Evolutionary conservation across 2,888 invertebrate species (phyloP).

Genomic region (Diloba caeruleocephala): DNA sequence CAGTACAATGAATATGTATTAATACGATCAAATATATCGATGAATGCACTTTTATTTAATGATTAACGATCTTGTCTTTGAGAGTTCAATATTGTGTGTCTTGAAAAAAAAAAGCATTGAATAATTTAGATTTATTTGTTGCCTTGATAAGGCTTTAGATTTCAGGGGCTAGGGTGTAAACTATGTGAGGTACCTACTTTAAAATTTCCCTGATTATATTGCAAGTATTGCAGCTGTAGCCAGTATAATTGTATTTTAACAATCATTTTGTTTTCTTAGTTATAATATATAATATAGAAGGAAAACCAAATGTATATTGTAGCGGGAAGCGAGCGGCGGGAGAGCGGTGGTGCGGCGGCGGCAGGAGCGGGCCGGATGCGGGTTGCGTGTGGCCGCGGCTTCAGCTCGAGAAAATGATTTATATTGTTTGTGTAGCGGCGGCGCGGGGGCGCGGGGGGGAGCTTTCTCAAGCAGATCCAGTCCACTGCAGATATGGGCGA

Average conservation of each 20-base stretch:
- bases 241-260: too few species aligned
- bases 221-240: not conserved
- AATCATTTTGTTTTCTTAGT: not conserved
- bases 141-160: constrained; percentile 9
- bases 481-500: constrained; percentile 89
- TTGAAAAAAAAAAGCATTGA: not conserved
- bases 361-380: constrained; percentile 53
- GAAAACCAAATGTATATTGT: constrained; percentile 24
- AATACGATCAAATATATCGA: constrained; percentile 3
- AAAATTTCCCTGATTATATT: not conserved
- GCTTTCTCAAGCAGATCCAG: constrained; percentile 87
- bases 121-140: constrained; percentile 28
- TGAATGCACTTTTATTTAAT: too few species aligned
- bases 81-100: too few species aligned
- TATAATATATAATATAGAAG: constrained; percentile 5
- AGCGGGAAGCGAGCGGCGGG: constrained; percentile 29
- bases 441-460: constrained; percentile 63
- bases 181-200: not conserved
- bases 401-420: constrained; percentile 85
- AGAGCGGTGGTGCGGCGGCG: constrained; percentile 32
- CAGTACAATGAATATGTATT: too few species aligned
- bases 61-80: too few species aligned
- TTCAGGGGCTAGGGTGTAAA: not conserved
- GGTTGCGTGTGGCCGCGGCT: constrained; percentile 75
- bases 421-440: constrained; percentile 86